phyloP scores from a whole-genome alignment of 2,888 invertebrate species.

The Aporophyla lueneburgensis region DNA sequence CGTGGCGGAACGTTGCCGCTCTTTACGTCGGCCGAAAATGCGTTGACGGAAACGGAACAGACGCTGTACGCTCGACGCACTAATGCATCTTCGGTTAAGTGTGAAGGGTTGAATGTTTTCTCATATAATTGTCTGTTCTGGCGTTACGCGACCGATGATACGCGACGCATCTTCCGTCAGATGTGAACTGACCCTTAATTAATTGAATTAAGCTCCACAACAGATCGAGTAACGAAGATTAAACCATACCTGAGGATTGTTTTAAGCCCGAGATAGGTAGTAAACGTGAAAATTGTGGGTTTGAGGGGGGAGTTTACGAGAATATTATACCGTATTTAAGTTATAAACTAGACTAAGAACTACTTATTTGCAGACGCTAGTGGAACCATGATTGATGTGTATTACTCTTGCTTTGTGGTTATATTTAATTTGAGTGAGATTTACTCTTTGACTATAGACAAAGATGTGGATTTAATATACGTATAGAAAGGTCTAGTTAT shows the following conservation, averaged over 20 bases:
- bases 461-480: not conserved
- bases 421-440: not conserved
- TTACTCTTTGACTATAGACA: not conserved
- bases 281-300: conserved; percentile 13
- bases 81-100: too few species aligned
- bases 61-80: too few species aligned
- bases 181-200: too few species aligned
- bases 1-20: too few species aligned
- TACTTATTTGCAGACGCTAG: not conserved
- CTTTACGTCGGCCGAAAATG: too few species aligned
- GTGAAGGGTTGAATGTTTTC: too few species aligned
- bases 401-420: not conserved
- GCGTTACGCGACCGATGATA: too few species aligned
- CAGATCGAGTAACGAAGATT: conserved; percentile 18
- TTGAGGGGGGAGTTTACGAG: conserved; percentile 13
- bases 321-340: conserved; percentile 17
- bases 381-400: not conserved
- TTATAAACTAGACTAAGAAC: conserved; percentile 16
- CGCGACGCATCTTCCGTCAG: too few species aligned
- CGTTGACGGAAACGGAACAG: too few species aligned
- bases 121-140: too few species aligned
- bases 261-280: conserved; percentile 18
- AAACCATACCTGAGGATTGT: conserved; percentile 23
- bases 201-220: conserved; percentile 11
- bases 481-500: not conserved